phyloP scores from a whole-genome alignment of 2,888 invertebrate species.

The Oxystoma pomonae region DNA sequence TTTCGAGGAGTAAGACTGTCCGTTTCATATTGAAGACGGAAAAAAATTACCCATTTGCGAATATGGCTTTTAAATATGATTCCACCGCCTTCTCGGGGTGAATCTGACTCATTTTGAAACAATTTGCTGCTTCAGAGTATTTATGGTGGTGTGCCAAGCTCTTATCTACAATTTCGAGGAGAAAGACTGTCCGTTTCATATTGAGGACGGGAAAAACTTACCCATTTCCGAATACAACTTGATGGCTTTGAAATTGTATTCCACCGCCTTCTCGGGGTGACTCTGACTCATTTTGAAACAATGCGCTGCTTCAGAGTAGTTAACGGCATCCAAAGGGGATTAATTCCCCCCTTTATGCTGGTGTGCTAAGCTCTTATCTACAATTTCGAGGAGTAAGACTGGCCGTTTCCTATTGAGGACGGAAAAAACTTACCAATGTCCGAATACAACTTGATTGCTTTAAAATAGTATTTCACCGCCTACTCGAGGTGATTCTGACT shows the following conservation, averaged over 20 bases:
- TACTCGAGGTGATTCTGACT: constrained; percentile 71
- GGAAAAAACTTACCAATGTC: constrained; percentile 96
- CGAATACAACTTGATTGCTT: constrained; percentile 93
- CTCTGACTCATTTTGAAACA: constrained; percentile 86
- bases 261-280: constrained; percentile 77
- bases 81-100: constrained; percentile 75
- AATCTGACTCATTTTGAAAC: constrained; percentile 81
- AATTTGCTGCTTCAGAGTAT: constrained; percentile 93
- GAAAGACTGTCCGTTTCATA: too few relatives aligned
- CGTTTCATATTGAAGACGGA: too few relatives aligned
- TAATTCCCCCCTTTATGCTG: too few relatives aligned
- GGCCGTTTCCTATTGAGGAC: too few relatives aligned
- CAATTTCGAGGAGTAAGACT: too few relatives aligned
- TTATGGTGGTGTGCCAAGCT: too few relatives aligned
- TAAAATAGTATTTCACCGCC: constrained; percentile 82
- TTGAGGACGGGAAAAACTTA: too few relatives aligned
- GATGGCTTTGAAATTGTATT: constrained; percentile 83
- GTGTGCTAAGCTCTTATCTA: too few relatives aligned
- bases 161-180: too few relatives aligned
- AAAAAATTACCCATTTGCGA: constrained; percentile 94
- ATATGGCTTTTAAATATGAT: constrained; percentile 86
- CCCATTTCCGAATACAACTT: constrained; percentile 98
- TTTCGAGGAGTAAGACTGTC: too few relatives aligned
- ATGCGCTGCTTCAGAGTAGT: constrained; percentile 91
- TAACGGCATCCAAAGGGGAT: constrained; percentile 94